Evolutionary conservation across 2,888 invertebrate species (phyloP).

Genomic region (Ptilodon capucinus): DNA sequence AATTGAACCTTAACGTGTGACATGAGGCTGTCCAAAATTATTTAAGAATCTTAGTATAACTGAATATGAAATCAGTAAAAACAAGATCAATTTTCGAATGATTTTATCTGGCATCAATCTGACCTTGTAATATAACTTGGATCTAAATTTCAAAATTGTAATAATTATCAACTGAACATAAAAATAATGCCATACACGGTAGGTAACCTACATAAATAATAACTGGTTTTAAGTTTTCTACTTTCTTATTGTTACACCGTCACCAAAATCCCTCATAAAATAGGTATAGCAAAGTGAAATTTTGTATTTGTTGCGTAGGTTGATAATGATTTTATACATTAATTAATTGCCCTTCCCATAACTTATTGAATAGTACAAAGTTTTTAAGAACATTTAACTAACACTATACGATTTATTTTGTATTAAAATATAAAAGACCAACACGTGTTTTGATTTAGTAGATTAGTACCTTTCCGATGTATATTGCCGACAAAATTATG

Average conservation of each 20-base stretch:
- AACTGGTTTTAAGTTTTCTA: neutral
- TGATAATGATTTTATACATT: constrained; percentile 41
- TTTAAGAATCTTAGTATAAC: constrained; percentile 10
- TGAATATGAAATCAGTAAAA: constrained; percentile 8
- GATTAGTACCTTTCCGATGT: constrained; percentile 70
- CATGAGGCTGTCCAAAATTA: constrained; percentile 36
- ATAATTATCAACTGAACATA: constrained; percentile 12
- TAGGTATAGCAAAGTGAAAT: neutral
- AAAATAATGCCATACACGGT: constrained; percentile 10
- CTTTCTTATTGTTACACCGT: neutral
- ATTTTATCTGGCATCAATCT: neutral
- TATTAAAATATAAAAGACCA: constrained; percentile 80
- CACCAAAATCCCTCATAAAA: neutral
- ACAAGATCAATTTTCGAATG: neutral
- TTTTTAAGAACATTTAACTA: constrained; percentile 62
- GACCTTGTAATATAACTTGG: constrained; percentile 15
- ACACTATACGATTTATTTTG: constrained; percentile 66
- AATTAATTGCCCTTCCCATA: constrained; percentile 35
- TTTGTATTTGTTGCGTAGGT: constrained; percentile 37
- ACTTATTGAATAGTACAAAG: constrained; percentile 60
- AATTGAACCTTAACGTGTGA: constrained; percentile 66
- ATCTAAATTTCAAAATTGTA: constrained; percentile 42
- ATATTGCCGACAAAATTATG: constrained; percentile 15
- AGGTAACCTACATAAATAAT: neutral
- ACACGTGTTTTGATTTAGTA: constrained; percentile 80